Conservation (phyloP, 2,113 vertebrate genomes). For the Triplophysa rosa region DNA sequence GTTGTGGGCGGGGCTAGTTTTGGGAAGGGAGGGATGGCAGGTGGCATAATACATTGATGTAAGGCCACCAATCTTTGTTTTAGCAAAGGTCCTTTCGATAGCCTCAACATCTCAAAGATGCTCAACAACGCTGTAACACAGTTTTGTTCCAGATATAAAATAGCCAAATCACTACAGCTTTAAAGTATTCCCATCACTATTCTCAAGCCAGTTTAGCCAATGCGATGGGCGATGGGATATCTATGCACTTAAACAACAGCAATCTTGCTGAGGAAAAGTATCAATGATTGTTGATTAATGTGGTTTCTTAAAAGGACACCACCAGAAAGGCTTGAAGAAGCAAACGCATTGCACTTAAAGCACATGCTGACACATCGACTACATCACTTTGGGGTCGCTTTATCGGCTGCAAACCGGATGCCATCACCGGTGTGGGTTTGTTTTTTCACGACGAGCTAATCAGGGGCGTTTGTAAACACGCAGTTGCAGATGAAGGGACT, state of each 20-base stretch:
- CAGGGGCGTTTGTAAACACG: constrained; percentile 26
- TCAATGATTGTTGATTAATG: constrained; percentile 23
- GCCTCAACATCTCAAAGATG: background rate
- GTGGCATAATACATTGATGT: constrained; percentile 13
- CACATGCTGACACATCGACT: constrained; percentile 13
- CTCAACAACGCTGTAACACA: background rate
- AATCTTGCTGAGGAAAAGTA: background rate
- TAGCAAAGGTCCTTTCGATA: background rate
- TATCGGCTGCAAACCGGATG: constrained; percentile 33
- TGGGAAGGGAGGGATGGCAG: background rate
- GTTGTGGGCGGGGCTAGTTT: constrained; percentile 31
- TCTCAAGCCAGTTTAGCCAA: background rate
- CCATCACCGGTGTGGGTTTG: background rate
- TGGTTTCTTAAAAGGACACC: background rate
- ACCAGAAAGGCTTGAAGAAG: constrained; percentile 1
- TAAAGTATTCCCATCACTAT: background rate
- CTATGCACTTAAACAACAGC: background rate
- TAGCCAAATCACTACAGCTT: background rate
- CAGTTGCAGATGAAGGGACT: constrained; percentile 17
- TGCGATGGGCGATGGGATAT: too few species aligned
- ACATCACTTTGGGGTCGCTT: background rate
- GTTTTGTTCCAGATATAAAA: background rate
- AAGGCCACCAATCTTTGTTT: too few species aligned
- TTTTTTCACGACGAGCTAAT: constrained; percentile 31
- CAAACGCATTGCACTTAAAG: background rate